Evolutionary conservation across 2,888 invertebrate species (phyloP), one percentile per base, ranked within the genome.

Genomic region (Xylocampa areola): DNA sequence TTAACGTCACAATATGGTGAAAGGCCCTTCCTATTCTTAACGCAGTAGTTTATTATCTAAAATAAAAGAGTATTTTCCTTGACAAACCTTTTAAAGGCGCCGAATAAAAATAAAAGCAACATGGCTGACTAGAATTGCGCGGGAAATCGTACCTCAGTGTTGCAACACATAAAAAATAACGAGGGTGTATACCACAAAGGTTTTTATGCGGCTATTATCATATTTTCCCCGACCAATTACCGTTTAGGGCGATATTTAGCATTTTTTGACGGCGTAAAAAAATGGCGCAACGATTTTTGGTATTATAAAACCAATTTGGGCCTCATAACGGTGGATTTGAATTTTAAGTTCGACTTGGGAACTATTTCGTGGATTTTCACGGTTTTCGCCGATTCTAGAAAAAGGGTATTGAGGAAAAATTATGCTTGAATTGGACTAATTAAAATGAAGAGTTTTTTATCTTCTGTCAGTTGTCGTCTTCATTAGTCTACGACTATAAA

Each of bases 121-220:
- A 87, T 85, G 84, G 84, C 79, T 48, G 84, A 25, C 73, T 63
- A 76, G 64, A 80, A 82, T 84, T 79, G 77, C 80, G 81, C 84
- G 86, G 75, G 77, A 86, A 85, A 81, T 79, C 80, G 73, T 75
- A 72, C 64, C 70, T 71, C 73, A 74, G 80, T 73, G 74, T 76
- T 74, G 77, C 77, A 71, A 63, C 68, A 76, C 73, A 79, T 82
- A 82, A 80, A 81, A 86, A 89, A 86, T 90, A 91, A 91, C 85
- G 88, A 86, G 86, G 80, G 74, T 68, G 71, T 73, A 75, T 76
- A 79, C 86, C 83, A 82, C 86, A 86, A 87, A 88, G 87, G 88
- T 84, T 87, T 84, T 87, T 82, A 87, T 83, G 82, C 76, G 72
- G 76, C 89, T 84, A 92, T 92, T 92, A 92, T 89, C 90, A 90